Base-by-base conservation (phyloP, 2,113 vertebrate species). In the Pseudopodoces humilis region DNA sequence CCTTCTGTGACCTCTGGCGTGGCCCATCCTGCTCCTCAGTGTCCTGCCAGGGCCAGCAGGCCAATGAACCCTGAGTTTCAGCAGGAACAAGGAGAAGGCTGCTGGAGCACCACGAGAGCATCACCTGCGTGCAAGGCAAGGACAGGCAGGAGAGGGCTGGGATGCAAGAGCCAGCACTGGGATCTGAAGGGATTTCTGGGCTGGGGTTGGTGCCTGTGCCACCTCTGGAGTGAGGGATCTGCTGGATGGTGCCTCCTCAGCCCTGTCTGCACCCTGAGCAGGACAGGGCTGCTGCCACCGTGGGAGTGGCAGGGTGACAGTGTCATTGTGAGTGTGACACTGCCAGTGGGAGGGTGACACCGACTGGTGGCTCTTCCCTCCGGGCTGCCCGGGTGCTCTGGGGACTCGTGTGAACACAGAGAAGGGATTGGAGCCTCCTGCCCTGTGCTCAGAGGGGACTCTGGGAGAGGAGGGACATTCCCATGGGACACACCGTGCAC, bases 41-140 rank as follows among this genome's bases (percentile, higher is more conserved):
- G 27, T 37, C 69, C 74, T 49, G 24, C 35, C 78, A 46, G 39
- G n/a, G 24, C 46, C 53, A 7, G 16, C 44, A 17, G 82, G 23
- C 6, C 72, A 25, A 27, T 0, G 1, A 35, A 6, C 35, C 59
- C 74, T 0, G 1, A 7, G 17, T 24, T 8, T 14, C 6, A 0
- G 25, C 46, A 18, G 43, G 30, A 18, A 28, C 2, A 0, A 30
- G 67, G 62, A 33, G 59, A 6, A 24, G 39, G 52, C 37, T 25
- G 31, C 24, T 20, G 22, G 31, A 56, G 56, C 13, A 1, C 75
- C 4, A 0, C 0, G 30, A 49, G 39, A 39, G 27, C 53, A 37
- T 67, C 22, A 0, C 17, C 30, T 65, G 10, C 4, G 56, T 2
- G 2, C 41, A 47, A 6, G 37, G 62, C 27, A 9, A 20, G 62